Evolutionary conservation across 23 tunicate species (phyloP), one percentile per base, ranked within the genome.

Genomic region (Ascidia mentula): DNA sequence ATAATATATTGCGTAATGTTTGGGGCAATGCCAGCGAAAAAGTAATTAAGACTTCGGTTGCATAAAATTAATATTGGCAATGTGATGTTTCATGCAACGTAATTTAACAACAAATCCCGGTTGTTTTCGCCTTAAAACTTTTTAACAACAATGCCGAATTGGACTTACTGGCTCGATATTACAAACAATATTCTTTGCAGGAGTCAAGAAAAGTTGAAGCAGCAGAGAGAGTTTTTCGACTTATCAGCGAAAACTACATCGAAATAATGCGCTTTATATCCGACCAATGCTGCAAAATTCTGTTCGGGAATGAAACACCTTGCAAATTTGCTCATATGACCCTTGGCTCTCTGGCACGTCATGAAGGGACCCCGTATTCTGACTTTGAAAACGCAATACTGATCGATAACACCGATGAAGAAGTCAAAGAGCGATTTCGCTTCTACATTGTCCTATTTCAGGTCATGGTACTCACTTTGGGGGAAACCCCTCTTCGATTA

Each of bases 321-420:
- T 80, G 85, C 39, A 17, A 61, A 6, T 86, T 80, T 80, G 73
- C 90, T 7, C 84, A 72, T 59, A 24, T 86, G 22, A 85, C 73
- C 28, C 30, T 86, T 65, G 90, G 90, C 24, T 86, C 90, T 6
- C 36, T 86, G 33, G 40, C 85, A 12, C 79, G 90, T 34, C 39
- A 36, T 0, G 90, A 72, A 72, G 74, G 75, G 1, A 80, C 85
- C 1, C 80, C 60, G 18, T 86, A 80, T 80, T 86, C 90, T 38
- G 90, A 80, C 75, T 85, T 85, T 78, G 89, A 85, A 78, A 79
- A 85, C 72, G 89, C 42, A 0, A 85, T 85, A 65, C 30, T 85
- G 12, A 73, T 85, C 32, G 83, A 78, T 34, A 72, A 72, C 40
- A 22, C 35, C 6, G 26, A 59, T 69, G 53, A 79, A 6, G 46